Percentiles rank a stretch among this genome's conserved stretches.
phyloP scores from a whole-genome alignment of 2,797 vertebrate species.

The Sebastes vulpes region DNA sequence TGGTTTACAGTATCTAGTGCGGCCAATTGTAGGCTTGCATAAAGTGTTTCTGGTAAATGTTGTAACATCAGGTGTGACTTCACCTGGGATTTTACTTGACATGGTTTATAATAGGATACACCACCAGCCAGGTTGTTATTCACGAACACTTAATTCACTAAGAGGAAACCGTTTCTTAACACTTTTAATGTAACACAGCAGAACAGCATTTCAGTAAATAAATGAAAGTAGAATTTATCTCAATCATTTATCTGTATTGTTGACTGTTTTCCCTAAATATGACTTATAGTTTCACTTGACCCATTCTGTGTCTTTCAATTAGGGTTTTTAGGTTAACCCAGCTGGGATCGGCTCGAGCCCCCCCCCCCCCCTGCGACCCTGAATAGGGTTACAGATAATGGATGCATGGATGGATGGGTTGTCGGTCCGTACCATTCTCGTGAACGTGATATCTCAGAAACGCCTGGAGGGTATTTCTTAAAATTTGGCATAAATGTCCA shows the following conservation, averaged over 20 bases:
- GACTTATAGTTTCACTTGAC: not conserved
- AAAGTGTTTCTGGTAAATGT: constrained; percentile 10
- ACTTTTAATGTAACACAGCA: constrained; percentile 19
- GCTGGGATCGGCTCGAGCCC: too few species aligned
- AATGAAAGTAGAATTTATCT: constrained; percentile 42
- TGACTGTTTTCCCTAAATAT: constrained; percentile 18
- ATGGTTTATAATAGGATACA: constrained; percentile 5
- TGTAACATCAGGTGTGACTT: not conserved
- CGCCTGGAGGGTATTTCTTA: too few species aligned
- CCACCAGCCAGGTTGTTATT: constrained; percentile 1
- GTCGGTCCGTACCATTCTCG: too few species aligned
- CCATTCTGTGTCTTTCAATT: not conserved
- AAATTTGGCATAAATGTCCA: too few species aligned
- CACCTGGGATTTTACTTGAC: not conserved
- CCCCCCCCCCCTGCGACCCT: too few species aligned
- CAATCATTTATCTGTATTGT: constrained; percentile 1
- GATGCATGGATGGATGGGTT: too few species aligned
- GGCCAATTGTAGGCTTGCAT: not conserved
- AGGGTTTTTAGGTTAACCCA: not conserved
- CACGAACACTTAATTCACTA: not conserved
- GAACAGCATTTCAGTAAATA: constrained; percentile 17
- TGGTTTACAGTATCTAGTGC: not conserved
- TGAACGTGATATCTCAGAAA: too few species aligned
- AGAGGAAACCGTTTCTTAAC: not conserved
- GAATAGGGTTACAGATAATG: too few species aligned